These are phyloP conservation scores for Lissonota sp. DNA, from an alignment of 2,888 invertebrate species.

Conservation along the genomic window DNA sequence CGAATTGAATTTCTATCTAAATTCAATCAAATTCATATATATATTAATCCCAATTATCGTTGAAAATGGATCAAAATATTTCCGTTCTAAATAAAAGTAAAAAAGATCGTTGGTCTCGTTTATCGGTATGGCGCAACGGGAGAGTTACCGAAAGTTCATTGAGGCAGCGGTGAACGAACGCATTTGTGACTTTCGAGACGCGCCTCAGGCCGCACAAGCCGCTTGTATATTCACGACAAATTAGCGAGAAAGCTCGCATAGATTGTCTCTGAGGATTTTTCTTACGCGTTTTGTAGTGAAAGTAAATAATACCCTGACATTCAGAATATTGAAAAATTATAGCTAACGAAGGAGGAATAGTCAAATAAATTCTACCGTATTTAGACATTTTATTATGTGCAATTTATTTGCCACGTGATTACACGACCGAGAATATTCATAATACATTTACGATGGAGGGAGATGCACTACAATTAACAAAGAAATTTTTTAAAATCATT, in stretches of 20 bases:
- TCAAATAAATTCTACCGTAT: background rate
- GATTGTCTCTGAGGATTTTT: constrained; percentile 37
- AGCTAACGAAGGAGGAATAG: constrained; percentile 14
- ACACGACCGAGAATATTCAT: background rate
- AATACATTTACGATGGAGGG: too few species aligned
- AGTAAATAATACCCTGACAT: constrained; percentile 32
- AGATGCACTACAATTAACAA: too few species aligned
- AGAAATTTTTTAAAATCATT: too few species aligned
- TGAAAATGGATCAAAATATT: constrained; percentile 15
- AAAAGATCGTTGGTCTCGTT: constrained; percentile 37
- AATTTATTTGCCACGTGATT: constrained; percentile 5
- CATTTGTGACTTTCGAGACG: constrained; percentile 50
- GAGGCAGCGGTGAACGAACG: constrained; percentile 51
- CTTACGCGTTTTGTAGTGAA: constrained; percentile 33
- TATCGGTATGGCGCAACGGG: constrained; percentile 55
- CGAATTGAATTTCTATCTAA: background rate
- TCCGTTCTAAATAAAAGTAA: constrained; percentile 27
- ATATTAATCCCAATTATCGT: background rate
- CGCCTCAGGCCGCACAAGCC: constrained; percentile 37
- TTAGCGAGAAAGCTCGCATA: constrained; percentile 46
- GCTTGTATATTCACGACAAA: background rate
- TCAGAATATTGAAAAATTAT: constrained; percentile 9
- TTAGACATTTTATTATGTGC: background rate
- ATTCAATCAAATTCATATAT: background rate
- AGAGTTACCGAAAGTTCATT: constrained; percentile 57